Evolutionary conservation across 1,140 invertebrate genomes (phyloP).

Genomic region (Polypedilum vanderplanki): DNA sequence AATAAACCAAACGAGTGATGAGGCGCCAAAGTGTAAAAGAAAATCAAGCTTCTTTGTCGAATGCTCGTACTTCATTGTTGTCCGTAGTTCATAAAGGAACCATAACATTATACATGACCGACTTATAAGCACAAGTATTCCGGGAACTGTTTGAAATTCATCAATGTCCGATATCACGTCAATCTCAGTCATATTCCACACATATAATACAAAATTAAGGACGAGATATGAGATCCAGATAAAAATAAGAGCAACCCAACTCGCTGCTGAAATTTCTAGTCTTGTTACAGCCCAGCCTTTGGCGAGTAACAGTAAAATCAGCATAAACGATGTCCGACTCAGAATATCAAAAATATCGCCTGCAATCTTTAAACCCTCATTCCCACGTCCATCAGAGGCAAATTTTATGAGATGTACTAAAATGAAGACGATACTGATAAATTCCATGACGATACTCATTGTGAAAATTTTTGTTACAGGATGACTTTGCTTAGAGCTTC

Average conservation of each 20-base stretch:
- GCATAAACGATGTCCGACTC: constrained; percentile 86
- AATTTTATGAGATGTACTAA: constrained; percentile 84
- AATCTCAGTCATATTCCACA: constrained; percentile 94
- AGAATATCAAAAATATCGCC: constrained; percentile 89
- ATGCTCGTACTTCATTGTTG: constrained; percentile 87
- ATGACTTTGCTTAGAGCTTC: constrained; percentile 77
- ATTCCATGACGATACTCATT: constrained; percentile 75
- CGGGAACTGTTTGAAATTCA: constrained; percentile 95
- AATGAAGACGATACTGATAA: constrained; percentile 76
- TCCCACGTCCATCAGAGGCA: constrained; percentile 80
- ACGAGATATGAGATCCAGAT: constrained; percentile 89
- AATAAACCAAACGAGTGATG: constrained; percentile 96
- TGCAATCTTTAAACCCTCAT: constrained; percentile 67
- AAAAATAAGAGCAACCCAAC: constrained; percentile 64
- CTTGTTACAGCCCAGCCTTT: constrained; percentile 96
- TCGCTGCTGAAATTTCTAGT: constrained; percentile 74
- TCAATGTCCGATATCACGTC: constrained; percentile 94
- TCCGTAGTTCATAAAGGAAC: constrained; percentile 88
- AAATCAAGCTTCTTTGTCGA: constrained; percentile 86
- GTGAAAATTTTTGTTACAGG: constrained; percentile 88
- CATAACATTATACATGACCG: constrained; percentile 82
- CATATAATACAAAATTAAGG: constrained; percentile 84
- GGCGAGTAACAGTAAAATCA: constrained; percentile 84
- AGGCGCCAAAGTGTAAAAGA: constrained; percentile 92
- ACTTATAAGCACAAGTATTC: constrained; percentile 78